These are phyloP conservation scores for Cichlasoma orientale DNA, from an alignment of 2,797 vertebrate genomes.

Conservation along the genomic window DNA sequence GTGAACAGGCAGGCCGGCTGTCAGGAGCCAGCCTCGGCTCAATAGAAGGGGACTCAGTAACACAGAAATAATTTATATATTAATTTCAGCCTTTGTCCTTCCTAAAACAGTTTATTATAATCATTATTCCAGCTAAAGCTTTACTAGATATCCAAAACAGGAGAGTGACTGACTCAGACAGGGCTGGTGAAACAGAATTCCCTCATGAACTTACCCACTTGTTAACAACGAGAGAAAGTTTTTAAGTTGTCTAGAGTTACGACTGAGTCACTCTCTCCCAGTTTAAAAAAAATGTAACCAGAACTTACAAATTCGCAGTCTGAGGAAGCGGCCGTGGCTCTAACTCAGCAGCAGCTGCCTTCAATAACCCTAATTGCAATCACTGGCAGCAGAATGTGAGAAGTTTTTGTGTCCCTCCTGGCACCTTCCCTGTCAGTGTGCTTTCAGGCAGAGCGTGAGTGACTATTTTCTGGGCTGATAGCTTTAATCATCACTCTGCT, in stretches of 20 bases:
- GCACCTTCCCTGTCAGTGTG: not conserved
- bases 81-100: not conserved
- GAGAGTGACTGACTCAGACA: not conserved
- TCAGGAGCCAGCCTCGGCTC: not conserved
- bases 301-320: not conserved
- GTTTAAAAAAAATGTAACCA: accelerated
- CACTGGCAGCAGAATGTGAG: not conserved
- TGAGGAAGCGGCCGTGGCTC: not conserved
- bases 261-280: not conserved
- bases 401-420: not conserved
- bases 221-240: slow-evolving; percentile 39
- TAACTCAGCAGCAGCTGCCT: slow-evolving; percentile 53
- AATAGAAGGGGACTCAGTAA: slow-evolving; percentile 9
- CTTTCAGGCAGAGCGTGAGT: not conserved
- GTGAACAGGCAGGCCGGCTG: slow-evolving; percentile 26
- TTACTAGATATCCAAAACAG: not conserved
- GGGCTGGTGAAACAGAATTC: slow-evolving; percentile 39
- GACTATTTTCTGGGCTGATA: not conserved
- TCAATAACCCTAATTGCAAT: slow-evolving; percentile 24
- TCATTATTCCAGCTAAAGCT: slow-evolving; percentile 3
- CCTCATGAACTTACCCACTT: slow-evolving; percentile 22
- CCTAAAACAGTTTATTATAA: not conserved
- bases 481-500: slow-evolving; percentile 20
- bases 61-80: not conserved
- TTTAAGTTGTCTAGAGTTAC: not conserved